A percentile compares a stretch with the other conserved stretches of the same genome.
Evolutionary conservation across 2,888 invertebrate genomes (phyloP).

Genomic region (Protophormia terraenovae): DNA sequence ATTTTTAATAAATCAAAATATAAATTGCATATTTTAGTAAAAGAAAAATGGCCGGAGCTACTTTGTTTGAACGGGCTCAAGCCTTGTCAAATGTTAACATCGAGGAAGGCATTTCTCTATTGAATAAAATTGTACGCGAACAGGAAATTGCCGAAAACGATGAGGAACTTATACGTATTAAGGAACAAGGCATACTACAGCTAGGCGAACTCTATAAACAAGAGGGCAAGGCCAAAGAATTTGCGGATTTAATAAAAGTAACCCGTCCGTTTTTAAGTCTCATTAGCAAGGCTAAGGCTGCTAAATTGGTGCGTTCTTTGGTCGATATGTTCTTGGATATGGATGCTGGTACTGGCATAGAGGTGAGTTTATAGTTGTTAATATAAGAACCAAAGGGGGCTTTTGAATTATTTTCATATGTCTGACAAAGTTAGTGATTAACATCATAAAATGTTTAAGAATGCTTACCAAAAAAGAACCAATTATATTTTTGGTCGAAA

Average conservation of each 20-base stretch:
- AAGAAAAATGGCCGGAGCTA: conserved; percentile 91
- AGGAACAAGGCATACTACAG: conserved; percentile 96
- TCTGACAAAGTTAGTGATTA: no score
- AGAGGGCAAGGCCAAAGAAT: conserved; percentile 95
- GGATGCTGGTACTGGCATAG: conserved; percentile 97
- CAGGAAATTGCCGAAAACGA: conserved; percentile 90
- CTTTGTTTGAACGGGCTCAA: conserved; percentile 93
- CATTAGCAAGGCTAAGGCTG: conserved; percentile 99
- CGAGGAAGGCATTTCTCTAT: conserved; percentile 88
- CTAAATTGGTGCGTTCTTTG: conserved; percentile 96
- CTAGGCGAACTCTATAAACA: conserved; percentile 95
- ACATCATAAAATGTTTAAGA: no score
- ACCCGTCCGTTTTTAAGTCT: conserved; percentile 96
- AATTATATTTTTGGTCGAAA: no score
- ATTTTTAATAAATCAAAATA: neutral
- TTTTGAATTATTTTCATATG: no score
- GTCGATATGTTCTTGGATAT: conserved; percentile 99
- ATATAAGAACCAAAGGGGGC: no score
- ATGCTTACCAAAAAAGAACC: no score
- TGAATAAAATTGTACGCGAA: conserved; percentile 90
- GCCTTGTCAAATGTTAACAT: conserved; percentile 88
- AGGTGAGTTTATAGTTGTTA: conserved; percentile 80
- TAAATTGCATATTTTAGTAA: conserved; percentile 60
- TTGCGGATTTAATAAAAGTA: conserved; percentile 95
- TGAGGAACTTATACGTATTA: conserved; percentile 94